phyloP scores from a whole-genome alignment of 2,797 vertebrate genomes.

The Holocentrus rufus region DNA sequence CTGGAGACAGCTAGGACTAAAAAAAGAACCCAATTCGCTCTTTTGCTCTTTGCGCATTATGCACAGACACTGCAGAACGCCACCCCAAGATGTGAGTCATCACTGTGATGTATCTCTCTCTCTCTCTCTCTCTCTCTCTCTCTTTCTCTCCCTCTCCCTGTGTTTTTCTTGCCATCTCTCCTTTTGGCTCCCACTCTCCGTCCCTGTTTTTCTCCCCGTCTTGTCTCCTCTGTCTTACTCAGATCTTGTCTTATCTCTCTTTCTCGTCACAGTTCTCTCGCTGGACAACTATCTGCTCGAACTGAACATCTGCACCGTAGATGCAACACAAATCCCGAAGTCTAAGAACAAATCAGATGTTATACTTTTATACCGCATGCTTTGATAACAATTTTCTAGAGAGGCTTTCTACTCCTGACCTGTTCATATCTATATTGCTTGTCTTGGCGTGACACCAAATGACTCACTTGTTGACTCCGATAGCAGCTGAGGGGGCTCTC shows the following conservation, averaged over 20 bases:
- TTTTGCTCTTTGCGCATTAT: slow-evolving; percentile 66
- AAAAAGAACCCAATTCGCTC: slow-evolving; percentile 59
- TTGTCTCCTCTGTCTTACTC: slow-evolving; percentile 10
- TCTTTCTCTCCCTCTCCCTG: background rate
- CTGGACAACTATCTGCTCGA: background rate
- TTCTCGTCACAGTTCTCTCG: slow-evolving; percentile 2
- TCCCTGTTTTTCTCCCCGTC: slow-evolving; percentile 8
- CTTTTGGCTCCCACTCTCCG: slow-evolving; percentile 21
- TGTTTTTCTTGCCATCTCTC: background rate
- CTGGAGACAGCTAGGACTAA: slow-evolving; percentile 58
- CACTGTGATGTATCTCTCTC: slow-evolving; percentile 62
- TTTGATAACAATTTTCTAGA: slow-evolving; percentile 22
- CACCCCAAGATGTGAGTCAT: slow-evolving; percentile 81
- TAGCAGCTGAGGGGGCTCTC: slow-evolving; percentile 33
- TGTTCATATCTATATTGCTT: slow-evolving; percentile 33
- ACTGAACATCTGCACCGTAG: background rate
- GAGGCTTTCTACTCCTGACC: slow-evolving; percentile 18
- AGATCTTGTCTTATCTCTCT: slow-evolving; percentile 7
- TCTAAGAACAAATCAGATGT: slow-evolving; percentile 25
- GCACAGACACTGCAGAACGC: slow-evolving; percentile 76
- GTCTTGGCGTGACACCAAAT: slow-evolving; percentile 42
- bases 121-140: slow-evolving; percentile 13
- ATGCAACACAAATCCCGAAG: slow-evolving; percentile 2
- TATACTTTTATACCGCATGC: slow-evolving; percentile 4
- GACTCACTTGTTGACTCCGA: slow-evolving; percentile 62